Evolutionary conservation across 1,140 invertebrate genomes (phyloP).

Genomic region (Heliothis virescens): DNA sequence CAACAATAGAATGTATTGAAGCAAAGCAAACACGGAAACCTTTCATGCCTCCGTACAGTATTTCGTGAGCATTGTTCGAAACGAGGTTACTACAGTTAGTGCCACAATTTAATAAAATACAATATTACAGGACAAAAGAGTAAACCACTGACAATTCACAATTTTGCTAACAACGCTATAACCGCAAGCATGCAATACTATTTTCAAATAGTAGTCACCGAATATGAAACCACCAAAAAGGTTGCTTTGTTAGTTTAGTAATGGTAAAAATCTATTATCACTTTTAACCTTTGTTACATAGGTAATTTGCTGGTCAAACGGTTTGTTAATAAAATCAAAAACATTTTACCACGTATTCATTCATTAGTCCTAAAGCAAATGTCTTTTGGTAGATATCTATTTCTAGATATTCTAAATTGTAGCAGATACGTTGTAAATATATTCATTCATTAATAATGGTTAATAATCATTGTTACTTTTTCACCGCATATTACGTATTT

Average conservation of each 20-base stretch:
- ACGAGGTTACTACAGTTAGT: constrained; percentile 27
- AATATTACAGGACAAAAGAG: not conserved
- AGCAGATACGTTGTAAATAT: too few species aligned
- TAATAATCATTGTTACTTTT: too few species aligned
- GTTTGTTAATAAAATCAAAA: too few species aligned
- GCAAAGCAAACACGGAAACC: constrained; percentile 29
- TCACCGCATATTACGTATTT: too few species aligned
- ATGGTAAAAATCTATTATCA: too few species aligned
- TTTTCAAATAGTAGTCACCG: constrained; percentile 4
- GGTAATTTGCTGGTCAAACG: too few species aligned
- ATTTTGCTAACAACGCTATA: constrained; percentile 7
- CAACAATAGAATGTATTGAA: constrained; percentile 30
- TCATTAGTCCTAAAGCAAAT: too few species aligned
- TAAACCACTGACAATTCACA: constrained; percentile 16
- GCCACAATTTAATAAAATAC: constrained; percentile 33
- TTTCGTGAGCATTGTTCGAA: constrained; percentile 38
- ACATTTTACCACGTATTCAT: too few species aligned
- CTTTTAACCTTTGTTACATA: too few species aligned
- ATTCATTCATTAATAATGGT: too few species aligned
- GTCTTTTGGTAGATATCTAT: too few species aligned
- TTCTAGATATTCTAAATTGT: too few species aligned
- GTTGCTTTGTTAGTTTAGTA: not conserved
- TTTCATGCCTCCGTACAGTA: constrained; percentile 14
- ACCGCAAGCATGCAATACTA: constrained; percentile 27
- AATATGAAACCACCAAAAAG: not conserved